A percentile compares a stretch with the other conserved stretches of the same genome.
Evolutionary conservation across 2,113 vertebrate species (phyloP).

Genomic region (Prionailurus viverrinus): DNA sequence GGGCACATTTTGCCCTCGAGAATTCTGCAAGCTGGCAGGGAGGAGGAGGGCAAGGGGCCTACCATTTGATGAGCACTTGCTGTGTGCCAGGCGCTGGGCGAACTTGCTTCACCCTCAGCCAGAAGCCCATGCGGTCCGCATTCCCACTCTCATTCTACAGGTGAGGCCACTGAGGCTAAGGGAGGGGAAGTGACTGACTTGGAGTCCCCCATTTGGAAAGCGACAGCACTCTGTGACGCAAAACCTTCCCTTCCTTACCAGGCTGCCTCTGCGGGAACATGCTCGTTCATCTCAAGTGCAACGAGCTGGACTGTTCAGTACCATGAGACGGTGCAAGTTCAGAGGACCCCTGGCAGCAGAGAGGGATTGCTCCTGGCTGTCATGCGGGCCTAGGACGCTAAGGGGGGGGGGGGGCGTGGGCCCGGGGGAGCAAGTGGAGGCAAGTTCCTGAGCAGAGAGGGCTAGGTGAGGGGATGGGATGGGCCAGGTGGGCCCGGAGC

Average conservation of each 20-base stretch:
- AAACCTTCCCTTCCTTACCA: neutral
- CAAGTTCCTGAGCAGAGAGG: neutral
- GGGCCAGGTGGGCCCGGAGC: neutral
- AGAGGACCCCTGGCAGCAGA: neutral
- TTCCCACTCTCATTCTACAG: neutral
- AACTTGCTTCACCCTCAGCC: neutral
- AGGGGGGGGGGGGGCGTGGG: neutral
- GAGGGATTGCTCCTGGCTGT: neutral
- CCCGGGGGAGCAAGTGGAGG: neutral
- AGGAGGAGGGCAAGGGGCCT: neutral
- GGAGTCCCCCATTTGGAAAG: neutral
- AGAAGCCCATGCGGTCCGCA: neutral
- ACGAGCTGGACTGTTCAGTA: neutral
- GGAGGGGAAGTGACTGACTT: neutral
- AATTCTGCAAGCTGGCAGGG: neutral
- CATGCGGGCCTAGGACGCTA: neutral
- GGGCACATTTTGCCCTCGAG: neutral
- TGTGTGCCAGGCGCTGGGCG: neutral
- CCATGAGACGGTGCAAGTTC: neutral
- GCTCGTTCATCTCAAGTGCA: neutral
- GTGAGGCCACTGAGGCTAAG: neutral
- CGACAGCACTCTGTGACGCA: neutral
- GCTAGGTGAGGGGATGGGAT: neutral
- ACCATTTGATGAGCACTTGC: neutral
- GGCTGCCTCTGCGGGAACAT: neutral